phyloP scores from a whole-genome alignment of 2,113 vertebrate species.

The Chaenogobius annularis region DNA sequence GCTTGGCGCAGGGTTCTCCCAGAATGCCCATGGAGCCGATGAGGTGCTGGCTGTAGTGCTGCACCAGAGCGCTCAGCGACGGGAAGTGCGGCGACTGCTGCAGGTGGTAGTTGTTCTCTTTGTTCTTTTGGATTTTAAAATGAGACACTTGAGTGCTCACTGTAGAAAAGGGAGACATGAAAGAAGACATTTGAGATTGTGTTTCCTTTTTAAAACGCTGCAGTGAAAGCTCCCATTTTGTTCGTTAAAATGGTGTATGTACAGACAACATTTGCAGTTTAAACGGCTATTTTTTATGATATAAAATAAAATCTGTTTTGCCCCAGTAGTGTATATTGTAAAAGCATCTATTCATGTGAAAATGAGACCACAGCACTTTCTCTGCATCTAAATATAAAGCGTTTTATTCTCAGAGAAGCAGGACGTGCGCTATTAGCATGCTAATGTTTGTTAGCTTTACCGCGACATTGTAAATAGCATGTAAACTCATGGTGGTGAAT shows the following conservation, averaged over 20 bases:
- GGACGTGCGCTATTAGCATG: too few species aligned
- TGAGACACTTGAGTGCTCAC: not conserved
- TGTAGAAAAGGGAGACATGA: not conserved
- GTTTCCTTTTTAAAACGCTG: not conserved
- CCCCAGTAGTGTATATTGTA: too few species aligned
- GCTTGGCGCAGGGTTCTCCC: not conserved
- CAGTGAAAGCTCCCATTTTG: not conserved
- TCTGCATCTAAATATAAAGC: too few species aligned
- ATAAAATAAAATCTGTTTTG: too few species aligned
- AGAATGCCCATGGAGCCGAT: not conserved
- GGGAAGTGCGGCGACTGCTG: not conserved
- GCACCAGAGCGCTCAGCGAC: not conserved
- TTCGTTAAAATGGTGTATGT: not conserved
- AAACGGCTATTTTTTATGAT: too few species aligned
- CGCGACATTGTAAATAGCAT: too few species aligned
- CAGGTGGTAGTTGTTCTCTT: constrained; percentile 5
- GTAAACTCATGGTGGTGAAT: too few species aligned
- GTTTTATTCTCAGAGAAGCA: too few species aligned
- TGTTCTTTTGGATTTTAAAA: constrained; percentile 1
- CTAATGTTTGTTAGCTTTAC: too few species aligned
- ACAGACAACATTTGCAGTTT: too few species aligned
- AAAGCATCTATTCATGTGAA: too few species aligned
- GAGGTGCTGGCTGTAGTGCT: not conserved
- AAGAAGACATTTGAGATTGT: not conserved
- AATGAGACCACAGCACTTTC: too few species aligned